Conservation (phyloP, 92 coral and sea anemone genomes). For the Phymanthus crucifer region DNA sequence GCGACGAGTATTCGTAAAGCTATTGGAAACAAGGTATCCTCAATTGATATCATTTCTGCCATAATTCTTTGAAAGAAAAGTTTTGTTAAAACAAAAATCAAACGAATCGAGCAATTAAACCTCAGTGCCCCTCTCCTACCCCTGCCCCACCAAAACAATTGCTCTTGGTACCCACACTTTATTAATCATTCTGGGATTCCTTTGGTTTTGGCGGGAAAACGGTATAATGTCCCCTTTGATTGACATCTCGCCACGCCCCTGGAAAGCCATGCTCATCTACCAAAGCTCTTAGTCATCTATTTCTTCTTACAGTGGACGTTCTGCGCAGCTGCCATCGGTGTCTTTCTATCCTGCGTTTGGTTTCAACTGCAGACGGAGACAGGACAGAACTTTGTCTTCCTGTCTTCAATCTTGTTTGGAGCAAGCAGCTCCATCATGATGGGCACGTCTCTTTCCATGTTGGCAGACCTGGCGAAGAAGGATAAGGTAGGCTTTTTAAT, state of each 20-base stretch:
- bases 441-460: conserved; percentile 67
- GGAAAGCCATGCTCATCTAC: too few species aligned
- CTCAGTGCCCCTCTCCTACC: too few species aligned
- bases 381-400: conserved; percentile 54
- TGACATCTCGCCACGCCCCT: too few species aligned
- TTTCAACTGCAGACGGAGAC: conserved; percentile 62
- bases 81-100: too few species aligned
- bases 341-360: conserved; percentile 62
- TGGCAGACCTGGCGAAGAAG: conserved; percentile 66
- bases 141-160: too few species aligned
- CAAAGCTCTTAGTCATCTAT: background rate
- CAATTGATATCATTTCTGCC: background rate
- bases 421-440: conserved; percentile 74
- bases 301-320: conserved; percentile 53
- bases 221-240: too few species aligned
- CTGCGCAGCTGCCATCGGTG: conserved; percentile 55
- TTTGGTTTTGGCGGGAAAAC: too few species aligned
- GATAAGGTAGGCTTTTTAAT: conserved; percentile 62
- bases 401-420: conserved; percentile 68
- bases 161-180: too few species aligned
- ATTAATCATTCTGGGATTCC: too few species aligned
- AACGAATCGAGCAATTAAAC: too few species aligned
- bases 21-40: conserved; percentile 70
- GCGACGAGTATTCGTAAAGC: conserved; percentile 50
- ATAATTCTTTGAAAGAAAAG: background rate